phyloP scores from a whole-genome alignment of 2,888 invertebrate species.

The Cheilosia urbana region DNA sequence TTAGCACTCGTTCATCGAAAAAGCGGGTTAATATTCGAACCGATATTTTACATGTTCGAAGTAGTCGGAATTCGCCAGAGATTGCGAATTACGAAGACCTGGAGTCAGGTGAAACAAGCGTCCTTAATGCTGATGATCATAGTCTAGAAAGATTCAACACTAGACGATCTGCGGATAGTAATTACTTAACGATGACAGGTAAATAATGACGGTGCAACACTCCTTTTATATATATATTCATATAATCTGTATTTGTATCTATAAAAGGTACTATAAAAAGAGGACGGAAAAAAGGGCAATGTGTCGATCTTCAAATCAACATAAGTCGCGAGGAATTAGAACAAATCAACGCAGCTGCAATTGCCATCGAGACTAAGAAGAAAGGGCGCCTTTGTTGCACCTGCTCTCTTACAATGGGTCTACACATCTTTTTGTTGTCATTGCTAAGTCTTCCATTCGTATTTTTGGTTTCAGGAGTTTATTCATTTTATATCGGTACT shows the following conservation, averaged over 20 bases:
- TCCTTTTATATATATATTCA: neutral
- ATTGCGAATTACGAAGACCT: conserved; percentile 82
- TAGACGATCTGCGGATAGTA: conserved; percentile 85
- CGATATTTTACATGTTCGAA: conserved; percentile 82
- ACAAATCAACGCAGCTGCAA: conserved; percentile 86
- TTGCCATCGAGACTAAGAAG: conserved; percentile 86
- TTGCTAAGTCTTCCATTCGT: conserved; percentile 88
- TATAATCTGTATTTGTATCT: neutral
- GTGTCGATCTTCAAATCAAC: conserved; percentile 89
- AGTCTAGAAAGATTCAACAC: conserved; percentile 85
- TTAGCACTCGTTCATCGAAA: conserved; percentile 85
- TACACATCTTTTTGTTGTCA: conserved; percentile 88
- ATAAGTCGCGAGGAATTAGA: conserved; percentile 89
- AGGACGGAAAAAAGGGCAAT: conserved; percentile 89
- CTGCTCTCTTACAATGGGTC: conserved; percentile 86
- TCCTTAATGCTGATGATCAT: conserved; percentile 82
- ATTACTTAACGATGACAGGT: conserved; percentile 87
- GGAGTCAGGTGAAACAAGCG: conserved; percentile 83
- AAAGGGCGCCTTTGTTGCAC: conserved; percentile 85
- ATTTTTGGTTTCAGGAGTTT: conserved; percentile 86
- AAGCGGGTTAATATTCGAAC: conserved; percentile 88
- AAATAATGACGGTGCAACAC: neutral
- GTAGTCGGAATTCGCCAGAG: conserved; percentile 83
- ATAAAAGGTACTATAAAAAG: conserved; percentile 88
- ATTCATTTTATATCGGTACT: conserved; percentile 90